These are phyloP conservation scores for Lepus townsendii DNA, from an alignment of 2,797 vertebrate genomes.

Conservation along the genomic window DNA sequence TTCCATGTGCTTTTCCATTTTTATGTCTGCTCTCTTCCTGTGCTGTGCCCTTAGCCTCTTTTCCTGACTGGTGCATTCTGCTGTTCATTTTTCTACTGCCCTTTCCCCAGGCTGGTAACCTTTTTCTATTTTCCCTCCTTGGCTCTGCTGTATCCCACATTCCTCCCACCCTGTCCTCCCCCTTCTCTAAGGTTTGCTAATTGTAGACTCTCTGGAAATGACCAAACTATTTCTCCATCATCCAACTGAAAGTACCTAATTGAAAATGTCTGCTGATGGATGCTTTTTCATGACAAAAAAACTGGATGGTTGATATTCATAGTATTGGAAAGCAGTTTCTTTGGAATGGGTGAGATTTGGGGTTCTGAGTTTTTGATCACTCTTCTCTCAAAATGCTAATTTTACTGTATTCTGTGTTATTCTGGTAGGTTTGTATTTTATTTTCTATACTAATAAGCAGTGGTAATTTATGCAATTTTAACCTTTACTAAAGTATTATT, in stretches of 20 bases:
- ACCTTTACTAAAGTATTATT: not conserved
- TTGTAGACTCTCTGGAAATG: not conserved
- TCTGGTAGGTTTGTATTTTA: not conserved
- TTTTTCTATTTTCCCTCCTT: constrained; percentile 9
- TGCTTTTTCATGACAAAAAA: constrained; percentile 54
- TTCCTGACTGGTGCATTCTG: not conserved
- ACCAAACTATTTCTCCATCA: constrained; percentile 40
- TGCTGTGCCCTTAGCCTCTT: not conserved
- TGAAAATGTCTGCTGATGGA: not conserved
- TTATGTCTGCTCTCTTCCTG: not conserved
- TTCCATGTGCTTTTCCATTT: not conserved
- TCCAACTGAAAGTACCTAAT: not conserved
- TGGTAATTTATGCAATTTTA: not conserved
- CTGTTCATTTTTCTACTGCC: constrained; percentile 12
- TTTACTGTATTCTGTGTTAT: not conserved
- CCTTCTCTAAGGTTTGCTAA: not conserved
- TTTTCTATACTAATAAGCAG: not conserved
- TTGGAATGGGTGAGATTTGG: not conserved
- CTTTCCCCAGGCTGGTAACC: not conserved
- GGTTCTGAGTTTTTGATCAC: constrained; percentile 38
- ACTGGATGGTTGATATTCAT: not conserved
- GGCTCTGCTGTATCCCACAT: constrained; percentile 27
- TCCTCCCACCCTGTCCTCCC: constrained; percentile 15
- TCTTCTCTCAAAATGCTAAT: not conserved
- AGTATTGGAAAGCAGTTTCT: constrained; percentile 53